Percentiles rank a stretch among this genome's conserved stretches.
Evolutionary conservation across 2,888 invertebrate species (phyloP).

Genomic region (Dione juno): DNA sequence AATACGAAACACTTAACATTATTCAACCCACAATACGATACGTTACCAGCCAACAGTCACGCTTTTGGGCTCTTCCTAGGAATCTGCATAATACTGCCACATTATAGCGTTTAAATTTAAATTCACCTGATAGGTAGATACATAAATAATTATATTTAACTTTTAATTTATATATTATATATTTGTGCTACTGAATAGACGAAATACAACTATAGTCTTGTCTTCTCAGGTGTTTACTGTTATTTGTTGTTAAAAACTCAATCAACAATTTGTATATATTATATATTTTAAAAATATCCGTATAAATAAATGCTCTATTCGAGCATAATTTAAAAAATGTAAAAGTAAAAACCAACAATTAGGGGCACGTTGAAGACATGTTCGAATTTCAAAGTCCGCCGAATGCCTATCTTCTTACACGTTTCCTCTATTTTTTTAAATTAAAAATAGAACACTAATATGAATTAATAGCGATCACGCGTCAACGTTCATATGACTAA

Average conservation of each 20-base stretch:
- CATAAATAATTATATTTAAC: conserved; percentile 19
- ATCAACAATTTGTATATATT: too few species aligned
- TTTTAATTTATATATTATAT: neutral
- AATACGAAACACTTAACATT: conserved; percentile 71
- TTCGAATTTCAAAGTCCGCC: conserved; percentile 70
- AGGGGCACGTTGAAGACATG: conserved; percentile 48
- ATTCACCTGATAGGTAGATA: conserved; percentile 24
- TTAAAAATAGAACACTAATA: conserved; percentile 72
- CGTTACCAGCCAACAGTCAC: conserved; percentile 67
- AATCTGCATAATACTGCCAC: conserved; percentile 70
- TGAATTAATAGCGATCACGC: conserved; percentile 69
- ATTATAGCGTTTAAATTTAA: conserved; percentile 57
- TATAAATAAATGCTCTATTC: conserved; percentile 3
- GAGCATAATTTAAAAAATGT: conserved; percentile 30
- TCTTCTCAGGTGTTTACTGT: too few species aligned
- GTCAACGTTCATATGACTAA: conserved; percentile 53
- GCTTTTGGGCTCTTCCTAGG: conserved; percentile 65
- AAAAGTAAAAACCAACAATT: conserved; percentile 44
- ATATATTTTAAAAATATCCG: neutral
- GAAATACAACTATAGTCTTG: too few species aligned
- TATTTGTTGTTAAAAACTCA: too few species aligned
- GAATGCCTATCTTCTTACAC: conserved; percentile 52
- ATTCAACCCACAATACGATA: conserved; percentile 68
- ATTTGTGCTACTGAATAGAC: too few species aligned
- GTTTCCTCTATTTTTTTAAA: conserved; percentile 46